These are phyloP conservation scores for Leucophora obtusa DNA, from an alignment of 2,888 invertebrate genomes.

Conservation along the genomic window DNA sequence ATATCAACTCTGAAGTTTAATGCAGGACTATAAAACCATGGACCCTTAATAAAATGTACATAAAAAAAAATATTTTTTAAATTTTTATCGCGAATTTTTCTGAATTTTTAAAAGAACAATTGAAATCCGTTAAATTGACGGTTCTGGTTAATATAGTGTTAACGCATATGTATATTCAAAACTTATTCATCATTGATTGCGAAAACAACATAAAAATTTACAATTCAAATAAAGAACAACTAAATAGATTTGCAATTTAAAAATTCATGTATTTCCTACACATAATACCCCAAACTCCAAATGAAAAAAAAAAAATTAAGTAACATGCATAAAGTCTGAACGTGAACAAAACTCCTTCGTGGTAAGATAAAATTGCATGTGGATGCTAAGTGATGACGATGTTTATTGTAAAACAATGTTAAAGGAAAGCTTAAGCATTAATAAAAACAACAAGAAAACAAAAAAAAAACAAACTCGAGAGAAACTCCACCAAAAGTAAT, in stretches of 20 bases:
- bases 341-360: conserved; percentile 40
- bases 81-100: too few species aligned
- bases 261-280: conserved; percentile 52
- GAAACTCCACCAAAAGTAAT: conserved; percentile 37
- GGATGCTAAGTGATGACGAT: conserved; percentile 40
- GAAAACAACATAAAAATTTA: conserved; percentile 33
- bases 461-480: conserved; percentile 18
- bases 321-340: conserved; percentile 27
- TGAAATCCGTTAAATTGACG: too few species aligned
- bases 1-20: too few species aligned
- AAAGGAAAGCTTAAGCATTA: conserved; percentile 56
- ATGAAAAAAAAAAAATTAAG: neutral
- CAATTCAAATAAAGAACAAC: conserved; percentile 56
- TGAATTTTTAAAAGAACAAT: too few species aligned
- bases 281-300: neutral
- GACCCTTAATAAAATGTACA: too few species aligned
- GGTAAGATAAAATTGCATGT: conserved; percentile 36
- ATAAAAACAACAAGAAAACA: neutral
- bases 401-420: conserved; percentile 45
- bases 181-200: too few species aligned
- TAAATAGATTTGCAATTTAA: conserved; percentile 54
- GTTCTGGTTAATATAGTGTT: too few species aligned
- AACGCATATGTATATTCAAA: too few species aligned
- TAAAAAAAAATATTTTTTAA: too few species aligned
- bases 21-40: too few species aligned